Conservation (phyloP, 2,797 vertebrate genomes). For the Echiichthys vipera region DNA sequence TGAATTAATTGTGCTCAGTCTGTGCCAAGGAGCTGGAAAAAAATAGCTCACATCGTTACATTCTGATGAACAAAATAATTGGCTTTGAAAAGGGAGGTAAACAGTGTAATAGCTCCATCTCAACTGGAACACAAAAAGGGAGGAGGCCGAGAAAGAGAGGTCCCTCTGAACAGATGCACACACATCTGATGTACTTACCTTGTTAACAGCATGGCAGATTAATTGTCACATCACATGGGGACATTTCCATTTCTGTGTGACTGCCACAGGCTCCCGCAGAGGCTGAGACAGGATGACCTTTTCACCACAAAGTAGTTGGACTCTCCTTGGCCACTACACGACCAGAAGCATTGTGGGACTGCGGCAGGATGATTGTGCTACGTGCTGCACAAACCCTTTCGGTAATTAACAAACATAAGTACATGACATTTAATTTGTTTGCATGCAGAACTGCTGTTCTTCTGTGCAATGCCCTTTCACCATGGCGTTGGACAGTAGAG, state of each 20-base stretch:
- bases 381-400: slow-evolving; percentile 28
- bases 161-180: slow-evolving; percentile 12
- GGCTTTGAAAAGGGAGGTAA: slow-evolving; percentile 67
- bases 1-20: slow-evolving; percentile 71
- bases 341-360: slow-evolving; percentile 29
- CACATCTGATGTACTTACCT: slow-evolving; percentile 53
- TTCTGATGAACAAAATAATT: slow-evolving; percentile 81
- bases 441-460: slow-evolving; percentile 16
- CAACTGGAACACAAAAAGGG: slow-evolving; percentile 16
- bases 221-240: slow-evolving; percentile 71
- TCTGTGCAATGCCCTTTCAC: slow-evolving; percentile 11
- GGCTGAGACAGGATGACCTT: slow-evolving; percentile 61
- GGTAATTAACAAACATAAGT: slow-evolving; percentile 60
- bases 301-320: slow-evolving; percentile 36
- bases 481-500: slow-evolving; percentile 11
- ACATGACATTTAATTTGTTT: slow-evolving; percentile 65
- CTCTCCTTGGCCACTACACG: slow-evolving; percentile 43
- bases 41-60: slow-evolving; percentile 55
- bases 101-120: slow-evolving; percentile 57
- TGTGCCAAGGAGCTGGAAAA: slow-evolving; percentile 50
- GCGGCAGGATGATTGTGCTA: slow-evolving; percentile 45
- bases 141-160: background rate
- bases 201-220: slow-evolving; percentile 75
- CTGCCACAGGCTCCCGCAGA: slow-evolving; percentile 47
- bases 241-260: slow-evolving; percentile 60